Evolutionary conservation across 2,797 vertebrate species (phyloP), one percentile per base, ranked within the genome.

Genomic region (Muscicapa comitata): DNA sequence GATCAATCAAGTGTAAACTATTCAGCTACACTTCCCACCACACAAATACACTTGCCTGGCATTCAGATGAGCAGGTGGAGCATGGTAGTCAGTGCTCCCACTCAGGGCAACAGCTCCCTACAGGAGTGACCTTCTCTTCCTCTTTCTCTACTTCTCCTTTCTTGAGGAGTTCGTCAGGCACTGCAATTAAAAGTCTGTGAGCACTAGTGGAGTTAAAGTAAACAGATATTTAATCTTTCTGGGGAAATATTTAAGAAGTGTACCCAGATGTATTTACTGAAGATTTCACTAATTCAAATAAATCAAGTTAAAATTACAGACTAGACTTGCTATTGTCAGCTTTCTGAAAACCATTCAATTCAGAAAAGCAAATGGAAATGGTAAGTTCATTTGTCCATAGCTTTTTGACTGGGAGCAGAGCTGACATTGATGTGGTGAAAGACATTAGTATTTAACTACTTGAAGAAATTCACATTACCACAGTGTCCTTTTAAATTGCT

Each of bases 361-460:
- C 91, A 91, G 80, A 71, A 94, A 95, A 94, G 91, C 74, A 97
- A 96, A 96, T 88, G 75, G 81, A 96, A 92, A 84, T 16, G 6
- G 12, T 63, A 89, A 94, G 93, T 97, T 91, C 86, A 78, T 93
- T 96, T 89, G 74, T 93, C 93, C 89, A 95, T 96, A 43, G 78
- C 75, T 93, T 94, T 94, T 90, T 88, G 68, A 88, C 86, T 83
- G 55, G 74, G 53, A 94, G 57, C 51, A 70, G 68, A 92, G 66
- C 47, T 91, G 93, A 96, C 73, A 94, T 37, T 77, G 84, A 79
- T 31, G 86, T 61, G 28, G 62, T 93, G 92, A 94, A 97, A 96
- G 92, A 87, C 95, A 83, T 96, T 54, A 86, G 89, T 96, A 96
- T 96, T 97, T 96, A 96, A 94, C 94, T 94, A 93, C 94, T 95